These are phyloP conservation scores for Eulemur coronatus DNA, from an alignment of 2,797 vertebrate genomes.

Conservation along the genomic window DNA sequence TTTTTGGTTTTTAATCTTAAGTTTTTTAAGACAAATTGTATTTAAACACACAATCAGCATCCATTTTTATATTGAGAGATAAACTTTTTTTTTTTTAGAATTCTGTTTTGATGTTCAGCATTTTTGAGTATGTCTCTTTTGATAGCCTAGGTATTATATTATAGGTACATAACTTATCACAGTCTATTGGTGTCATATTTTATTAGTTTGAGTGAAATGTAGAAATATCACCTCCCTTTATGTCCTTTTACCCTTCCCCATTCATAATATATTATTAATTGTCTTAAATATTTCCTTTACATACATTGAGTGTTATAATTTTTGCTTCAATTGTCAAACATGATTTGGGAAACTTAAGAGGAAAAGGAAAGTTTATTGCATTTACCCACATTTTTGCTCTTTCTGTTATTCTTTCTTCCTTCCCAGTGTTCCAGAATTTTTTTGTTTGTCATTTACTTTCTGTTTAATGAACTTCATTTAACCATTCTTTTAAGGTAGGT, in stretches of 20 bases:
- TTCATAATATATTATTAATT: not conserved
- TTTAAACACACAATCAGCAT: not conserved
- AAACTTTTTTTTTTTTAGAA: not conserved
- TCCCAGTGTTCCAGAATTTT: not conserved
- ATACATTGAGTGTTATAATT: not conserved
- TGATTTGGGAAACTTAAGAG: not conserved
- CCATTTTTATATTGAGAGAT: not conserved
- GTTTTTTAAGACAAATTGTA: not conserved
- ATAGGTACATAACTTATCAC: no score
- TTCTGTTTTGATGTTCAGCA: not conserved
- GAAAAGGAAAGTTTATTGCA: not conserved
- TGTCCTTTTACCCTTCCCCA: not conserved
- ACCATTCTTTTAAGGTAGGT: not conserved
- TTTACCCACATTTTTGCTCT: not conserved
- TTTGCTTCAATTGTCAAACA: not conserved
- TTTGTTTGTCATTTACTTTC: not conserved
- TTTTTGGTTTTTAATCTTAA: not conserved
- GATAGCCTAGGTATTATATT: not conserved
- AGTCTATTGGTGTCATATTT: not conserved
- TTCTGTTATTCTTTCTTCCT: not conserved
- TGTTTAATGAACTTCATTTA: not conserved
- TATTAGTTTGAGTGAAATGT: not conserved
- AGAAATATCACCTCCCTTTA: not conserved
- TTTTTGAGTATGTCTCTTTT: not conserved
- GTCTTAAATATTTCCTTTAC: not conserved